A percentile compares a stretch with the other conserved stretches of the same genome.
These are phyloP conservation scores for Oncorhynchus nerka DNA, from an alignment of 2,113 vertebrate species.

Conservation along the genomic window DNA sequence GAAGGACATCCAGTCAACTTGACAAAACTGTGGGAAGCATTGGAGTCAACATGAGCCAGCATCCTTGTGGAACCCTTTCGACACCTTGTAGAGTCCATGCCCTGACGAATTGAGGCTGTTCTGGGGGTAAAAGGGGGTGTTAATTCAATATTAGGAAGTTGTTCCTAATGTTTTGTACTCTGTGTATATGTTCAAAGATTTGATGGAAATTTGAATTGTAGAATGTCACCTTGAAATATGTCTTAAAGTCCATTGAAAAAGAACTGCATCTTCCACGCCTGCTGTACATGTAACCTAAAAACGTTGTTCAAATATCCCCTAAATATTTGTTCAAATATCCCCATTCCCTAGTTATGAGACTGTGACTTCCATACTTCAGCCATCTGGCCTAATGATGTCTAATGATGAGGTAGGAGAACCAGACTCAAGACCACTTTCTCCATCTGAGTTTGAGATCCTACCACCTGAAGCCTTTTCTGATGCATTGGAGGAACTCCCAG, in stretches of 20 bases:
- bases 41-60: too few species aligned
- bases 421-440: slow-evolving; percentile 5
- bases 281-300: slow-evolving; percentile 15
- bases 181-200: not conserved
- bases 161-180: too few species aligned
- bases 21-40: too few species aligned
- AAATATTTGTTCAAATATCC: slow-evolving; percentile 16
- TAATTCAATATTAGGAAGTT: too few species aligned
- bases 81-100: too few species aligned
- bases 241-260: slow-evolving; percentile 1
- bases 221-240: not conserved
- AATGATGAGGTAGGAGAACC: not conserved
- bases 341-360: slow-evolving; percentile 52
- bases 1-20: too few species aligned
- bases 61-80: too few species aligned
- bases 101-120: too few species aligned
- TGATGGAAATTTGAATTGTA: too few species aligned
- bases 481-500: slow-evolving; percentile 3
- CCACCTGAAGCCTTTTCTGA: slow-evolving; percentile 35
- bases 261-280: slow-evolving; percentile 1
- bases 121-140: too few species aligned
- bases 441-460: slow-evolving; percentile 23
- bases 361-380: slow-evolving; percentile 45
- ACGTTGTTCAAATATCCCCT: not conserved
- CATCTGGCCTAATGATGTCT: slow-evolving; percentile 17